phyloP scores from a whole-genome alignment of 2,113 vertebrate genomes.

The Callaeas wilsoni region DNA sequence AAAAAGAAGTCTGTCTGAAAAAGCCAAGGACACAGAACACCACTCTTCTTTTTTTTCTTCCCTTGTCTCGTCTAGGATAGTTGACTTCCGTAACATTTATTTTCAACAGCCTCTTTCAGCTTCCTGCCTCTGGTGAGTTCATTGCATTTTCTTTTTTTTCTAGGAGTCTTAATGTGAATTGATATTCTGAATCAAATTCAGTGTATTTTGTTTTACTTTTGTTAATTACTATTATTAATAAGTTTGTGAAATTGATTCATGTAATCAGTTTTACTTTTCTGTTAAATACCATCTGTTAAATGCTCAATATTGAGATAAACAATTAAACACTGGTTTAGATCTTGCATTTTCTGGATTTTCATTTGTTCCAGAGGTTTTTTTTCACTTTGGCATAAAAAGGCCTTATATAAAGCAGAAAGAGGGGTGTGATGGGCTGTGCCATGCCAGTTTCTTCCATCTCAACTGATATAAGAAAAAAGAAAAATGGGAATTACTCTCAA shows the following conservation, averaged over 20 bases:
- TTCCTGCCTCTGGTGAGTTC: constrained; percentile 57
- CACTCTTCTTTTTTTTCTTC: background rate
- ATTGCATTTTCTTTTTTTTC: background rate
- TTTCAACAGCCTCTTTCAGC: constrained; percentile 11
- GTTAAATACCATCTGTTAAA: background rate
- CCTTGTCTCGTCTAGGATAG: background rate
- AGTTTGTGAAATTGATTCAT: background rate
- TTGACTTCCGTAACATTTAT: constrained; percentile 12
- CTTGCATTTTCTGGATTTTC: background rate
- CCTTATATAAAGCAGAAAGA: background rate
- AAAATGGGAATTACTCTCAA: background rate
- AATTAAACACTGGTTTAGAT: background rate
- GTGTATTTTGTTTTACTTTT: background rate
- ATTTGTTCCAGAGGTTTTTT: background rate
- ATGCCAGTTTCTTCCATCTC: background rate
- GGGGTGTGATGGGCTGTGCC: background rate
- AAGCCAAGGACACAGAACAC: background rate
- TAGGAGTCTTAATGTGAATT: background rate
- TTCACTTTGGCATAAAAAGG: background rate
- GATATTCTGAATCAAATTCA: background rate
- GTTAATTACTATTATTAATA: background rate
- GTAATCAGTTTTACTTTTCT: background rate
- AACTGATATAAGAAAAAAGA: background rate
- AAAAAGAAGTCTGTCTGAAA: background rate
- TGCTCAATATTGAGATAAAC: background rate